Evolutionary conservation across 2,797 vertebrate species (phyloP).

Genomic region (Sebastes umbrosus): DNA sequence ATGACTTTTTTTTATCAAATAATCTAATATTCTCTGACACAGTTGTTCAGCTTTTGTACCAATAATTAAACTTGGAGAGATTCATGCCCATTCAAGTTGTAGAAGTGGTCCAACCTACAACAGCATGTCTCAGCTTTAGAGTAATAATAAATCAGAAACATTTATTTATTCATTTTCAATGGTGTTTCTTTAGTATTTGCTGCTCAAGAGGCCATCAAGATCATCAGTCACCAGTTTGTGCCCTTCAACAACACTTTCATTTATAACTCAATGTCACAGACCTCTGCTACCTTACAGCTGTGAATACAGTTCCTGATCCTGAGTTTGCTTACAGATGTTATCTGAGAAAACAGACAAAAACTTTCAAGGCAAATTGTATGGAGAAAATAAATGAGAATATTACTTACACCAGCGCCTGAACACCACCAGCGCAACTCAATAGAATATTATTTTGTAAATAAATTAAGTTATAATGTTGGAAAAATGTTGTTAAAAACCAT

Average conservation of each 20-base stretch:
- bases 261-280: conserved; percentile 98
- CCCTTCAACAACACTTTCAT: conserved; percentile 98
- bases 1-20: not conserved
- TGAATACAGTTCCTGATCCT: conserved; percentile 56
- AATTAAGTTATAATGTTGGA: not conserved
- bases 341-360: not conserved
- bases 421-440: not conserved
- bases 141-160: not conserved
- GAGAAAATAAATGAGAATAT: not conserved
- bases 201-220: conserved; percentile 97
- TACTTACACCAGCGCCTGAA: not conserved
- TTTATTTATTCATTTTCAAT: not conserved
- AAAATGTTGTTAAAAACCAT: not conserved
- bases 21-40: not conserved
- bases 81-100: not conserved
- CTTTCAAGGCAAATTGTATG: not conserved
- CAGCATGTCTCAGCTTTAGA: not conserved
- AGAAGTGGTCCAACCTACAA: not conserved
- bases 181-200: conserved; percentile 85
- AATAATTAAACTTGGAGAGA: not conserved
- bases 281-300: conserved; percentile 91
- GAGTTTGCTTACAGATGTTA: not conserved
- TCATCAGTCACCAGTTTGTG: conserved; percentile 97
- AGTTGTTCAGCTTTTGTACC: not conserved
- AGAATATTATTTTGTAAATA: not conserved